phyloP scores from a whole-genome alignment of 2,113 vertebrate genomes.

The Passerina amoena region DNA sequence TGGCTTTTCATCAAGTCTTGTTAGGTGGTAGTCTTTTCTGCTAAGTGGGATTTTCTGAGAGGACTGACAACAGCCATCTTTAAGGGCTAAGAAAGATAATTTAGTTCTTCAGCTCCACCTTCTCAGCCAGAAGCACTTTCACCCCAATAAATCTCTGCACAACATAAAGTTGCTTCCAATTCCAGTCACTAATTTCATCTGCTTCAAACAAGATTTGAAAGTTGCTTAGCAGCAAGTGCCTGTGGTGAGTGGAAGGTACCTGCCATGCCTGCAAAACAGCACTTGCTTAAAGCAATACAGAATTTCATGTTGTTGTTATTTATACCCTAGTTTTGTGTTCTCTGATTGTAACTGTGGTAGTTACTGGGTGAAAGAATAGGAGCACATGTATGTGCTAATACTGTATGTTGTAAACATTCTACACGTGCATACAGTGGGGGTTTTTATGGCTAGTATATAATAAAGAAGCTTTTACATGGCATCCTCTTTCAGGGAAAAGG shows the following conservation, averaged over 20 bases:
- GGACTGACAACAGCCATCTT: neutral
- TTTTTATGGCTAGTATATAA: neutral
- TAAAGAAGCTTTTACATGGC: neutral
- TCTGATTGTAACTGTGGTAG: neutral
- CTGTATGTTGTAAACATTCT: neutral
- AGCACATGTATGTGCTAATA: neutral
- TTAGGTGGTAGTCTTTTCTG: neutral
- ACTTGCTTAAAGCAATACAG: neutral
- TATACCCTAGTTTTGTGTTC: neutral
- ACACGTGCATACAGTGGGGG: neutral
- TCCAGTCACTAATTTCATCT: neutral
- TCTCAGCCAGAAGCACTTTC: neutral
- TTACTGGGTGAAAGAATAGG: neutral
- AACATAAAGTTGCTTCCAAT: neutral
- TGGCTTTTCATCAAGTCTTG: neutral
- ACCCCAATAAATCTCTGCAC: neutral
- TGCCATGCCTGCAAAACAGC: neutral
- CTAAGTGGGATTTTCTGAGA: neutral
- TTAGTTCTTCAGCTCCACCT: neutral
- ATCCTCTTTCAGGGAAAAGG: neutral
- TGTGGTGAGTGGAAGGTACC: neutral
- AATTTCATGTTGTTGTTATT: neutral
- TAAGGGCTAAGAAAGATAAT: neutral
- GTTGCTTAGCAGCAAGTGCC: neutral
- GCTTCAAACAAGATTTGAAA: neutral